phyloP scores from a whole-genome alignment of 2,797 vertebrate genomes.

The Protonibea diacanthus region DNA sequence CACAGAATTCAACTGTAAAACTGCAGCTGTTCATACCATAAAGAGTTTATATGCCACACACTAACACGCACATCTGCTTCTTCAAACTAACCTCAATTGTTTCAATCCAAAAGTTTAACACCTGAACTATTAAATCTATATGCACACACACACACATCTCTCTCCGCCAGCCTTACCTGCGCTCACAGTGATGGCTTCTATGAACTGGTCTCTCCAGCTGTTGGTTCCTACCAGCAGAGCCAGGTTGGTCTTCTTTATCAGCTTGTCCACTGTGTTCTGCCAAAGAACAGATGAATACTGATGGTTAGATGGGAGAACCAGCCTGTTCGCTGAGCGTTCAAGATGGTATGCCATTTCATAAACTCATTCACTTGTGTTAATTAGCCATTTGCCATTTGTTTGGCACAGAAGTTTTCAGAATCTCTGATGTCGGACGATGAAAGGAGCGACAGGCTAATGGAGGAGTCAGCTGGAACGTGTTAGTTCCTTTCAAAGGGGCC shows the following conservation, averaged over 20 bases:
- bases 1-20: constrained; percentile 25
- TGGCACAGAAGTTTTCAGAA: not conserved
- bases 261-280: constrained; percentile 99
- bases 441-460: not conserved
- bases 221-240: constrained; percentile 98
- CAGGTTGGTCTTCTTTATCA: constrained; percentile 99
- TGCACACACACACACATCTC: not conserved
- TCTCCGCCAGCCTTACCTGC: constrained; percentile 88
- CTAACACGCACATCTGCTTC: constrained; percentile 23
- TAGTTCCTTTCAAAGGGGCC: not conserved
- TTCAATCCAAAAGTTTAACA: not conserved
- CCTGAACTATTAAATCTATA: not conserved
- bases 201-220: constrained; percentile 99
- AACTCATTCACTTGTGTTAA: not conserved
- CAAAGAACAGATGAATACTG: constrained; percentile 12
- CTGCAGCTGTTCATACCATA: constrained; percentile 46
- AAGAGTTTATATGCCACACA: constrained; percentile 3
- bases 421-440: not conserved
- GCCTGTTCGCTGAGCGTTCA: not conserved
- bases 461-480: not conserved
- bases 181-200: constrained; percentile 98
- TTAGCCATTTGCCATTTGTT: constrained; percentile 1
- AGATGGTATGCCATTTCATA: not conserved
- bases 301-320: not conserved
- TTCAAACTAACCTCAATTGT: constrained; percentile 2